Evolutionary conservation across 2,888 invertebrate genomes (phyloP).

Genomic region (Physocephala rufipes): DNA sequence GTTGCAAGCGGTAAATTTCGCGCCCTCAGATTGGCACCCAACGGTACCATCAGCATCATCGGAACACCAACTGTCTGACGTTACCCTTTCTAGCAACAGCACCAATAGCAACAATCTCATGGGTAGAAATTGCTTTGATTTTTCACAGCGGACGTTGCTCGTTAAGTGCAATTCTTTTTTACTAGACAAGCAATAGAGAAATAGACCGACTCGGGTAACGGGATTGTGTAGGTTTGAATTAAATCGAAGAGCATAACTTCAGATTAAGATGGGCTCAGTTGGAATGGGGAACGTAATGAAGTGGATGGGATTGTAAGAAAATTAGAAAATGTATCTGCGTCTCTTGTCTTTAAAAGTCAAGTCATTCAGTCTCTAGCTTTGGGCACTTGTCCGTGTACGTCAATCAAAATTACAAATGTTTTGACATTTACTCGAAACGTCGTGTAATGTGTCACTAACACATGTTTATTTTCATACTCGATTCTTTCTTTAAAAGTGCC

Average conservation of each 20-base stretch:
- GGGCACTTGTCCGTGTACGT: neutral
- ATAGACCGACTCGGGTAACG: too few species aligned
- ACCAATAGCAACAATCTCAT: neutral
- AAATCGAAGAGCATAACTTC: too few species aligned
- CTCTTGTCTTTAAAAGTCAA: neutral
- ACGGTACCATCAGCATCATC: constrained; percentile 10
- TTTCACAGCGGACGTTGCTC: constrained; percentile 23
- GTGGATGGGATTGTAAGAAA: neutral
- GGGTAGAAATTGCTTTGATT: constrained; percentile 19
- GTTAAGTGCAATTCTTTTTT: constrained; percentile 21
- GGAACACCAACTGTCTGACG: constrained; percentile 10
- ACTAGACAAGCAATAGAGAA: neutral
- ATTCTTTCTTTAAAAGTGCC: too few species aligned
- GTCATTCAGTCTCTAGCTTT: too few species aligned
- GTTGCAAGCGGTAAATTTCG: constrained; percentile 42
- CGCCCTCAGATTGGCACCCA: constrained; percentile 40
- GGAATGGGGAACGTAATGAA: too few species aligned
- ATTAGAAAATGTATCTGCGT: neutral
- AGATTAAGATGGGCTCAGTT: too few species aligned
- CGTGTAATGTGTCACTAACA: constrained; percentile 19
- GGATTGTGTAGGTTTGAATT: too few species aligned
- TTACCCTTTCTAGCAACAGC: neutral
- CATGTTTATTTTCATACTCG: constrained; percentile 18
- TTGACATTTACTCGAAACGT: constrained; percentile 12
- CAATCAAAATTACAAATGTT: constrained; percentile 17